These are phyloP conservation scores for Mohoua ochrocephala DNA, from an alignment of 2,113 vertebrate species.

Conservation along the genomic window DNA sequence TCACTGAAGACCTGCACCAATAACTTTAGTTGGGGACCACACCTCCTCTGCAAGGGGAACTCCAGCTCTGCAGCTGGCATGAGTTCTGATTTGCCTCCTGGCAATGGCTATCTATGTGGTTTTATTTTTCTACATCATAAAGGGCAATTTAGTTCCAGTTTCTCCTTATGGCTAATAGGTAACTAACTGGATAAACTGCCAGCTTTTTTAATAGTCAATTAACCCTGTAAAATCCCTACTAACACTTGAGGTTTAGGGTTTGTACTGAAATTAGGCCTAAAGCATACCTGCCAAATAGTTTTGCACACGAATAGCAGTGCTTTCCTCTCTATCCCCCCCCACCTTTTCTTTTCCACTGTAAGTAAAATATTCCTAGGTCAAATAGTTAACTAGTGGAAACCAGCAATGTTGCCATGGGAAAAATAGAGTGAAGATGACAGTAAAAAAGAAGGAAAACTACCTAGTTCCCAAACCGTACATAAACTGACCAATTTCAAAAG, in stretches of 20 bases:
- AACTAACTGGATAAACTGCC: neutral
- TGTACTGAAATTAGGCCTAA: neutral
- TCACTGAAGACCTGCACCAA: neutral
- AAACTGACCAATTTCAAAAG: neutral
- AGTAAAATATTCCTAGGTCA: neutral
- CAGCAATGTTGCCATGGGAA: neutral
- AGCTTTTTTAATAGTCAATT: neutral
- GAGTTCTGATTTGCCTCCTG: neutral
- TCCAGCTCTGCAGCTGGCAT: neutral
- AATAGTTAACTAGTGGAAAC: neutral
- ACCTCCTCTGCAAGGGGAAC: neutral
- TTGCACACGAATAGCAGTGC: neutral
- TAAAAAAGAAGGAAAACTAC: neutral
- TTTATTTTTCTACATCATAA: neutral
- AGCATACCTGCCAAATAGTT: neutral
- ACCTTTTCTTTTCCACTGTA: neutral
- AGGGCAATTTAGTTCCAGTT: neutral
- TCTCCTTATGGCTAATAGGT: neutral
- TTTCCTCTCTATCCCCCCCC: rapidly evolving
- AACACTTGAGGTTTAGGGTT: neutral
- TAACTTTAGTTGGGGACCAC: constrained; percentile 14
- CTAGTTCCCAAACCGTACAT: neutral
- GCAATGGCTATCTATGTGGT: neutral
- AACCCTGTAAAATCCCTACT: neutral
- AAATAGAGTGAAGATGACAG: neutral